Conservation (phyloP, 2,113 vertebrate species). For the Hemicordylus capensis region DNA sequence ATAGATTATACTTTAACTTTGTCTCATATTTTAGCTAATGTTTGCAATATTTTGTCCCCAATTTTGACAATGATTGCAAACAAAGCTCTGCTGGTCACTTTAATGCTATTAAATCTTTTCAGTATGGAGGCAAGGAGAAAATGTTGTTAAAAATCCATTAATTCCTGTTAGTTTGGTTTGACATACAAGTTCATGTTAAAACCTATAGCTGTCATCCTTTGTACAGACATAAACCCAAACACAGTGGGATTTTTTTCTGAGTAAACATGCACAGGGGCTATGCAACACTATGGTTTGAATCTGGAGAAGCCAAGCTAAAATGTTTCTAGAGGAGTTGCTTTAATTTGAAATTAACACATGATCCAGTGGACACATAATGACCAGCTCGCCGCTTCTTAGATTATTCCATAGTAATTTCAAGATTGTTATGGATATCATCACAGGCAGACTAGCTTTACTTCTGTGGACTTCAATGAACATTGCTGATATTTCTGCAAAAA, state of each 20-base stretch:
- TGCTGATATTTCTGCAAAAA: constrained; percentile 37
- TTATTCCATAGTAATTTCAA: background rate
- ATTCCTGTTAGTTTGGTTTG: background rate
- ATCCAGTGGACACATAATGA: background rate
- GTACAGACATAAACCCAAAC: too few relatives aligned
- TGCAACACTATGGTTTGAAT: constrained; percentile 30
- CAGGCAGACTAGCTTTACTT: constrained; percentile 41
- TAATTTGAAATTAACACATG: background rate
- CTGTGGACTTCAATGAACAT: background rate
- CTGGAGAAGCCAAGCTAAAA: constrained; percentile 57
- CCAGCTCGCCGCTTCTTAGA: background rate
- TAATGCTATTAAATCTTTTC: background rate
- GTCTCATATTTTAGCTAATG: too few relatives aligned
- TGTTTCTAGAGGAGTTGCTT: background rate
- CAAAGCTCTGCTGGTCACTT: background rate
- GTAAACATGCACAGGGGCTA: too few relatives aligned
- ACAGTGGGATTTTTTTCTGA: too few relatives aligned
- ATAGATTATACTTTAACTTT: too few relatives aligned
- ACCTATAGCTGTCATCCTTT: background rate
- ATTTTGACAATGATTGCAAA: background rate
- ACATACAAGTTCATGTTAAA: constrained; percentile 55
- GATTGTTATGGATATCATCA: background rate
- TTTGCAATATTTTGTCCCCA: background rate
- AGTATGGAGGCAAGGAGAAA: too few relatives aligned
- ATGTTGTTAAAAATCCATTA: too few relatives aligned